phyloP scores from a whole-genome alignment of 35 echinoderm and acorn worm genomes.

The Ptychodera flava region DNA sequence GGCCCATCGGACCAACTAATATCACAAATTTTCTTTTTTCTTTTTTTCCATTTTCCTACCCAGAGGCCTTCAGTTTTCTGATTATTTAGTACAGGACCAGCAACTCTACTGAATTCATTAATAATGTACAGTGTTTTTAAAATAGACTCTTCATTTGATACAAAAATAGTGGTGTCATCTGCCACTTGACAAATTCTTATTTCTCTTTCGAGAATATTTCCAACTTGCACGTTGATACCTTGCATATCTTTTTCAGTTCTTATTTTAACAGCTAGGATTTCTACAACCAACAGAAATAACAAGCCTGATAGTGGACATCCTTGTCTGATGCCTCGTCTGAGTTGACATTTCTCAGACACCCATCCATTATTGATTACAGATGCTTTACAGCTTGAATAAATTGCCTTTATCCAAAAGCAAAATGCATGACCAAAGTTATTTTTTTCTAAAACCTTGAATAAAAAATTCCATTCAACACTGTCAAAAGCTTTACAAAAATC shows the following conservation, averaged over 20 bases:
- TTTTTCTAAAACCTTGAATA: not conserved
- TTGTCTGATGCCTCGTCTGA: not conserved
- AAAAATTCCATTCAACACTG: not conserved
- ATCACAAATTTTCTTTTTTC: not conserved
- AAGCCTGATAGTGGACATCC: not conserved
- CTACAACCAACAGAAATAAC: not conserved
- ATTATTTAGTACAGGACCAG: not conserved
- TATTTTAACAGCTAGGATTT: not conserved
- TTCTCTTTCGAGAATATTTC: not conserved
- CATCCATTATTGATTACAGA: not conserved
- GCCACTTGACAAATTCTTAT: not conserved
- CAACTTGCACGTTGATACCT: not conserved
- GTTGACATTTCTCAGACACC: not conserved
- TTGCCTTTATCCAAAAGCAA: not conserved
- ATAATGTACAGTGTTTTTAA: not conserved
- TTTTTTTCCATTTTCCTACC: not conserved
- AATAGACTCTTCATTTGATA: not conserved
- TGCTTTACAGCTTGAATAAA: not conserved
- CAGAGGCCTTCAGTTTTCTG: not conserved
- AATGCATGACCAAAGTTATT: not conserved
- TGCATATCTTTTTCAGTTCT: not conserved
- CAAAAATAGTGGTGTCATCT: not conserved
- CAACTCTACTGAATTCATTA: not conserved
- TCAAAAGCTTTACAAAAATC: not conserved
- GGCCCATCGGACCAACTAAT: not conserved